These are phyloP conservation scores for Euplagia quadripunctaria DNA, from an alignment of 2,888 invertebrate species.

Conservation along the genomic window DNA sequence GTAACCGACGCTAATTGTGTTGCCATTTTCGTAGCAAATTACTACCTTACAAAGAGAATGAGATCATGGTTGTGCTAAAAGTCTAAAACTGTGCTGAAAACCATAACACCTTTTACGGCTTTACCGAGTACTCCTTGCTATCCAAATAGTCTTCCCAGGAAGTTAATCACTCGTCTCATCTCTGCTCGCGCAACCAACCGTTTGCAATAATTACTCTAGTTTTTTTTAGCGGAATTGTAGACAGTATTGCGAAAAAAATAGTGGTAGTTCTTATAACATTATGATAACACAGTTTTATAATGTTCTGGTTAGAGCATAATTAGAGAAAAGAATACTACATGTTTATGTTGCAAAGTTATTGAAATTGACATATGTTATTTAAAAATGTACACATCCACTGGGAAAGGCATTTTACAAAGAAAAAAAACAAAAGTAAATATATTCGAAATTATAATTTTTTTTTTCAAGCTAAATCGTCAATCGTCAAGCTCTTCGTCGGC, in stretches of 20 bases:
- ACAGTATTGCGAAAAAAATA: constrained; percentile 5
- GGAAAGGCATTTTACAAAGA: no score
- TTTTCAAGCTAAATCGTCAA: no score
- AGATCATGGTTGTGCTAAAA: constrained; percentile 60
- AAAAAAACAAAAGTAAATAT: no score
- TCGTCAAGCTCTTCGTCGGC: no score
- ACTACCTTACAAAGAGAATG: constrained; percentile 68
- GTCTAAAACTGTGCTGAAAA: constrained; percentile 51
- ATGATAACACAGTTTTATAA: constrained; percentile 2
- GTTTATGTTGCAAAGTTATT: background rate
- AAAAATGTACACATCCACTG: no score
- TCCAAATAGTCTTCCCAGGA: constrained; percentile 39
- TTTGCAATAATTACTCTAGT: constrained; percentile 6
- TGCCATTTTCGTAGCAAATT: constrained; percentile 67
- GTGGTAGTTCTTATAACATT: constrained; percentile 4
- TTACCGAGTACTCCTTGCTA: constrained; percentile 22
- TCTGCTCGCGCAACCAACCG: background rate
- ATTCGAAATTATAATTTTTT: no score
- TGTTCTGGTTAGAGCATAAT: background rate
- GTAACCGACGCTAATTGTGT: constrained; percentile 46
- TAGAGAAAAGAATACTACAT: no score
- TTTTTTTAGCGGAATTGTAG: background rate
- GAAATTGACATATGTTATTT: no score
- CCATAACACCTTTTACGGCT: constrained; percentile 71
- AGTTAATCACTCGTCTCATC: constrained; percentile 21